phyloP scores from a whole-genome alignment of 2,113 vertebrate genomes.

The Dunckerocampus dactyliophorus region DNA sequence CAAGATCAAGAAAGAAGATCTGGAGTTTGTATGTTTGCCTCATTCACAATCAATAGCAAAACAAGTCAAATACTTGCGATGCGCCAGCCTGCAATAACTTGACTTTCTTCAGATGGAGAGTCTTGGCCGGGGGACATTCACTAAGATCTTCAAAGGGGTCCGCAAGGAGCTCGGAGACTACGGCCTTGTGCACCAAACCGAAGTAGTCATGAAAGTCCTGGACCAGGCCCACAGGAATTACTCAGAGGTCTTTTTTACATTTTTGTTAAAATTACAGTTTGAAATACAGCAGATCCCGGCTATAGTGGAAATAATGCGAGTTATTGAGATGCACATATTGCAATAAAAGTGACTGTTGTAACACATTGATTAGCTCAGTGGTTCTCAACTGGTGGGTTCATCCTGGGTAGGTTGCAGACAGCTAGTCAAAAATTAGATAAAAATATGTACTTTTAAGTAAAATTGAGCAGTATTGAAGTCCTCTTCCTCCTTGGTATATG shows the following conservation, averaged over 20 bases:
- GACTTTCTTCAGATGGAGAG: constrained; percentile 80
- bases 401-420: too few species aligned
- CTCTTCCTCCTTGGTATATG: too few species aligned
- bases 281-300: too few species aligned
- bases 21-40: constrained; percentile 82
- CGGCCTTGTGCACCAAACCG: constrained; percentile 86
- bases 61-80: background rate
- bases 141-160: constrained; percentile 92
- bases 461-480: too few species aligned
- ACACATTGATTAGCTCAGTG: too few species aligned
- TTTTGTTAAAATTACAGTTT: too few species aligned
- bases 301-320: too few species aligned
- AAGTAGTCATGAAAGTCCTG: constrained; percentile 92
- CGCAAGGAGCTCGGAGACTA: constrained; percentile 92
- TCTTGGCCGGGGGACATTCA: constrained; percentile 93
- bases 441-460: too few species aligned
- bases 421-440: too few species aligned
- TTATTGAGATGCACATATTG: too few species aligned
- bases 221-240: constrained; percentile 92
- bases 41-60: background rate
- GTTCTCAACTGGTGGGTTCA: too few species aligned
- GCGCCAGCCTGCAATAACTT: background rate
- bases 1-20: constrained; percentile 94
- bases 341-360: too few species aligned
- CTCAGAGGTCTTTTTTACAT: constrained; percentile 80